Evolutionary conservation across 2,797 vertebrate species (phyloP), one percentile per base, ranked within the genome.

Genomic region (Karalla daura): DNA sequence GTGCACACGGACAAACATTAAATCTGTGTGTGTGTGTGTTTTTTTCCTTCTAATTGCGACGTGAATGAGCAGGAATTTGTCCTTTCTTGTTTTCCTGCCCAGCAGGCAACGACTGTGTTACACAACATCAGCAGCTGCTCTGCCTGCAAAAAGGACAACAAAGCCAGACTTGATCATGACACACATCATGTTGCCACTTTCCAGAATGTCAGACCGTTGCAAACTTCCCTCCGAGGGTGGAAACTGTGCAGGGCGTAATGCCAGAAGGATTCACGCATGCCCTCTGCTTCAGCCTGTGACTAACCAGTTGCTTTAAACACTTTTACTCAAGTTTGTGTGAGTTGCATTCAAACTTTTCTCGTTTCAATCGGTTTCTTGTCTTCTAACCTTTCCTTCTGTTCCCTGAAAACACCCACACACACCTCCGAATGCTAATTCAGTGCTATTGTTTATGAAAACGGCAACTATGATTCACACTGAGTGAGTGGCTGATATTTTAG

Each of bases 61-160:
- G 55, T 80, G 83, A 81, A 80, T 80, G 66, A 83, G 83, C 64
- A 81, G 68, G 58, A 79, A 73, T 83, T 52, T 79, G 64, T 87
- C 66, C 44, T 64, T 65, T 78, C 36, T 56, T 68, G 50, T 72
- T 81, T n/a, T 80, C 62, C 25, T 60, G 45, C 74, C 63, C 74
- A 75, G 81, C 83, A 75, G 69, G 77, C 51, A 73, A 66, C 53
- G 40, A 41, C 46, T 67, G 63, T 33, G 15, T 21, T 68, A 49
- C 3, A 11, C 46, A 45, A 64, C 65, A 51, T 74, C 64, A 77
- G 46, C 80, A 82, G 74, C 74, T 87, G 73, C 81, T 71, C 58
- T 66, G 63, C 63, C 24, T 60, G 43, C 78, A 50, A 3, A 5
- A n/a, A 67, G 39, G 65, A 81, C 74, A 79, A 76, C 64, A 74